phyloP scores from a whole-genome alignment of 2,888 invertebrate species.

The Exocentrus adspersus region DNA sequence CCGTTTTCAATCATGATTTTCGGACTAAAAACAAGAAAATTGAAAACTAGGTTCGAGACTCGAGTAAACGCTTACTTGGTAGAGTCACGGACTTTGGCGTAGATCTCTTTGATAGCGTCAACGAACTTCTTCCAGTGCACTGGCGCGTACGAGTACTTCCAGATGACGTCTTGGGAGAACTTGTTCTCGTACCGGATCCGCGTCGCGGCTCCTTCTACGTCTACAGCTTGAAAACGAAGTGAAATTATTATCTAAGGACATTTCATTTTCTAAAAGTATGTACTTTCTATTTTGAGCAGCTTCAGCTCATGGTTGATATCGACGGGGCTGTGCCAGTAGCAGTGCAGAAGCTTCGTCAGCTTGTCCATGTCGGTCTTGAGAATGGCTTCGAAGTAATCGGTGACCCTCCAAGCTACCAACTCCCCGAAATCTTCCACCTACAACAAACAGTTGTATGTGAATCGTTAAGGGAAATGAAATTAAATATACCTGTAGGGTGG shows the following conservation, averaged over 20 bases:
- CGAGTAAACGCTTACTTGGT: constrained; percentile 50
- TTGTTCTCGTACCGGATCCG: constrained; percentile 64
- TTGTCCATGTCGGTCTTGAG: constrained; percentile 81
- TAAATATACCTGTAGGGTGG: neutral
- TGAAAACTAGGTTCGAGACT: neutral
- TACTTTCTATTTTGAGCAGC: constrained; percentile 82
- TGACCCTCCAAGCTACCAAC: constrained; percentile 82
- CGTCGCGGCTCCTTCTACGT: constrained; percentile 69
- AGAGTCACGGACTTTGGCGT: constrained; percentile 56
- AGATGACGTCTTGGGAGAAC: constrained; percentile 60
- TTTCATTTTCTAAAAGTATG: constrained; percentile 55
- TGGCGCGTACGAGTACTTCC: constrained; percentile 56
- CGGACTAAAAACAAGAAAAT: constrained; percentile 56
- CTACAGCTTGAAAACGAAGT: constrained; percentile 66
- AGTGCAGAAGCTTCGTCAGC: constrained; percentile 76
- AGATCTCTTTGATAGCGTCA: constrained; percentile 52
- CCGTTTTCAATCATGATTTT: constrained; percentile 62
- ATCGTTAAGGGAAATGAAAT: too few relatives aligned
- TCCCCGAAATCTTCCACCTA: constrained; percentile 84
- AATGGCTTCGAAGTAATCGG: constrained; percentile 78
- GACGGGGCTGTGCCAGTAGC: constrained; percentile 76
- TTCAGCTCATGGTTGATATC: constrained; percentile 81
- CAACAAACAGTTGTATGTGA: constrained; percentile 43
- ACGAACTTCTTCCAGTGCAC: constrained; percentile 58
- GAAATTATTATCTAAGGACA: neutral